These are phyloP conservation scores for Pachyseris speciosa DNA, from an alignment of 64 coral and sea anemone species.

Conservation along the genomic window DNA sequence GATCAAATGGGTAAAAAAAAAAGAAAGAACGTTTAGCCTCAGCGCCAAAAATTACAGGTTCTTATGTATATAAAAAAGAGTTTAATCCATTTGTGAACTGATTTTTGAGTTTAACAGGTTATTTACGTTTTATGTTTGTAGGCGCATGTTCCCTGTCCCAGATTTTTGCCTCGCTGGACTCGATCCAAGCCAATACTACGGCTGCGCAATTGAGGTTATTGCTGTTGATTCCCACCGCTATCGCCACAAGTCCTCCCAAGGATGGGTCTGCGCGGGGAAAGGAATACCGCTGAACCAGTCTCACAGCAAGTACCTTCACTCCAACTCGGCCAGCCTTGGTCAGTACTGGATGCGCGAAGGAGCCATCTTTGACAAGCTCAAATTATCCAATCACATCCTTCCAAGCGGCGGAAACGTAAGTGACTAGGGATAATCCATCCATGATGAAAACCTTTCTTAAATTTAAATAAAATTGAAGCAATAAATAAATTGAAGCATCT, in stretches of 20 bases:
- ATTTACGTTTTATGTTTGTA: neutral
- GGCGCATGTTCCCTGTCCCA: slow-evolving; percentile 92
- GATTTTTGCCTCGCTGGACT: slow-evolving; percentile 78
- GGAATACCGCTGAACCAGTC: slow-evolving; percentile 48
- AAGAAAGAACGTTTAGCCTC: too few relatives aligned
- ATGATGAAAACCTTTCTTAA: too few relatives aligned
- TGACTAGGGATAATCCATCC: neutral
- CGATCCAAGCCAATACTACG: slow-evolving; percentile 81
- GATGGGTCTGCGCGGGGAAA: slow-evolving; percentile 58
- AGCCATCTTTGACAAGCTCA: slow-evolving; percentile 87
- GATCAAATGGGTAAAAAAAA: too few relatives aligned
- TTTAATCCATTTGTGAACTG: too few relatives aligned
- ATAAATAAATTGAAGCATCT: too few relatives aligned
- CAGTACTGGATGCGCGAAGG: slow-evolving; percentile 84
- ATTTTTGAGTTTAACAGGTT: too few relatives aligned
- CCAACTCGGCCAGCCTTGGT: slow-evolving; percentile 75
- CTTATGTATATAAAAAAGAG: too few relatives aligned
- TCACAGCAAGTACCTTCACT: slow-evolving; percentile 70
- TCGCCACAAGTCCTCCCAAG: slow-evolving; percentile 58
- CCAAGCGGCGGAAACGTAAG: slow-evolving; percentile 73
- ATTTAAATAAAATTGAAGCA: too few relatives aligned
- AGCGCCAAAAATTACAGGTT: too few relatives aligned
- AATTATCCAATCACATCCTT: slow-evolving; percentile 78
- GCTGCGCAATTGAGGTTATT: slow-evolving; percentile 80
- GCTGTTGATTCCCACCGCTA: slow-evolving; percentile 66